Evolutionary conservation across 2,113 vertebrate genomes (phyloP), one percentile per base, ranked within the genome.

Genomic region (Nyctereutes procyonoides): DNA sequence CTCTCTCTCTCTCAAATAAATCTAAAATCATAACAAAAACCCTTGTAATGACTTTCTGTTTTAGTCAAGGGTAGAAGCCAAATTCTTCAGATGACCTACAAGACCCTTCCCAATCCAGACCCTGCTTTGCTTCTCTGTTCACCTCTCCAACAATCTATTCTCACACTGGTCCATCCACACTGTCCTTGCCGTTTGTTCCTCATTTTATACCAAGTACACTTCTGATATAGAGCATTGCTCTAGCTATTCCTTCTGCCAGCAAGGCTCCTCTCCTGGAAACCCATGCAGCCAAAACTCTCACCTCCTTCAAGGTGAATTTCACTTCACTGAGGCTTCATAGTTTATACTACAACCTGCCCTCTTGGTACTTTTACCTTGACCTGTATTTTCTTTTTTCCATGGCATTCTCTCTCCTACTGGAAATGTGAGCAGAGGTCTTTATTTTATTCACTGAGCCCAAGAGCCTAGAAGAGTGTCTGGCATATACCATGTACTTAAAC

Each of bases 341-440:
- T 65, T 30, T 84, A 84, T 35, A n/a, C 67, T 93, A 28, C 16
- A 90, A 79, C 11, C 60, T 88, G 43, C 55, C 14, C 53, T 85
- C 43, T 43, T 84, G 80, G 90, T 85, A 69, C 53, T 69, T 83
- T 60, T 51, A 67, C 56, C 5, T 92, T 74, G n/a, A n/a, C 67
- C 62, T 51, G 9, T 73, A 73, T 87, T 92, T 83, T 77, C 53
- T 84, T 90, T 90, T 90, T 71, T 60, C n/a, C 19, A 71, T 58
- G 48, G n/a, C 10, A 48, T 30, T 55, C 80, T 67, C 24, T 76
- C 15, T 5, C 22, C 24, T 88, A 48, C 12, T 93, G 93, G 81
- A 80, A 55, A 97, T 67, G n/a, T 58, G 86, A 90, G 35, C 56
- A 93, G 80, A 93, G 3, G 28, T 14, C 38, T 93, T 83, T 95